phyloP scores from a whole-genome alignment of 2,113 vertebrate genomes.

The Triplophysa tibetana region DNA sequence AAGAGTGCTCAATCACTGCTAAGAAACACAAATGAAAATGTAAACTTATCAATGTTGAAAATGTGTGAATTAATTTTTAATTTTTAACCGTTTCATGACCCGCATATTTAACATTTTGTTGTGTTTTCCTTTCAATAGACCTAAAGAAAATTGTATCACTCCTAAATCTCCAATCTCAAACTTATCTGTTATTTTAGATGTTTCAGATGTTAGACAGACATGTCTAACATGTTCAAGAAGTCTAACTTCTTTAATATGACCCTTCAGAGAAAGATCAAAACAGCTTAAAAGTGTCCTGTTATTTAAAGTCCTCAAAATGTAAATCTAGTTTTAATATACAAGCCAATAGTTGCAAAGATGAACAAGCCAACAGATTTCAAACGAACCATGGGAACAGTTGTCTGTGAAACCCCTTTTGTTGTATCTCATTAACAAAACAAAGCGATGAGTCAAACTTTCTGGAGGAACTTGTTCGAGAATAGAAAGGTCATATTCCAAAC shows the following conservation, averaged over 20 bases:
- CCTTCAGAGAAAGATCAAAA: not conserved
- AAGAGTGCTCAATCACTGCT: too few relatives aligned
- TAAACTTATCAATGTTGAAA: too few relatives aligned
- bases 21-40: too few relatives aligned
- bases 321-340: not conserved
- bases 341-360: not conserved
- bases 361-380: conserved; percentile 44
- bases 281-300: not conserved
- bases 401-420: not conserved
- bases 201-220: not conserved
- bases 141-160: not conserved
- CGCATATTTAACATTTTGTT: not conserved
- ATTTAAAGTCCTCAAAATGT: not conserved
- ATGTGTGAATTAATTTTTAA: not conserved
- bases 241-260: not conserved
- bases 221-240: too few relatives aligned
- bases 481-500: conserved; percentile 67
- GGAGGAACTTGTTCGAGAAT: conserved; percentile 38
- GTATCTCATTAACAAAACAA: conserved; percentile 26
- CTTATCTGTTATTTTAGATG: not conserved
- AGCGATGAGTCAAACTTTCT: conserved; percentile 15
- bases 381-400: not conserved
- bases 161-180: not conserved
- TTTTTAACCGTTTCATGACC: not conserved
- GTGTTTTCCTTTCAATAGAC: not conserved